Evolutionary conservation across 2,888 invertebrate genomes (phyloP).

Genomic region (Cantharis rufa): DNA sequence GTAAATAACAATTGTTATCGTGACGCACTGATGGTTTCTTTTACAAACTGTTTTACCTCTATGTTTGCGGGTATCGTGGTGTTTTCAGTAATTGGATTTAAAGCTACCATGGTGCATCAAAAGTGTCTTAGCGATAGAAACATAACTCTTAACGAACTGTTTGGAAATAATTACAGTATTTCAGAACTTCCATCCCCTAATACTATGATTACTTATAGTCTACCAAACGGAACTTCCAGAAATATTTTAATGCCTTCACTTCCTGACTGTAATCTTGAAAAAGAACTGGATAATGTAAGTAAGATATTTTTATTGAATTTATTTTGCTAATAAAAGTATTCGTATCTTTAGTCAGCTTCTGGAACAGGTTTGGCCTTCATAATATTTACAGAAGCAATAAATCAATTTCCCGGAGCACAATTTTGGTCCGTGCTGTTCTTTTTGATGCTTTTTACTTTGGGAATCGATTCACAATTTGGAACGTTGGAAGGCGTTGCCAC

Average conservation of each 20-base stretch:
- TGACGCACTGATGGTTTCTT: constrained; percentile 89
- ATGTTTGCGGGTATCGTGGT: constrained; percentile 97
- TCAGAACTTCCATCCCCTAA: constrained; percentile 64
- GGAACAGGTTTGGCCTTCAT: constrained; percentile 97
- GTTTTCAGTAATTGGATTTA: constrained; percentile 93
- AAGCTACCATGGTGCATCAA: constrained; percentile 83
- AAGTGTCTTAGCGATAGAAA: constrained; percentile 71
- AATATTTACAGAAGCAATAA: constrained; percentile 96
- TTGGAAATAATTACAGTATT: constrained; percentile 58
- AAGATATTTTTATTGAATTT: constrained; percentile 18
- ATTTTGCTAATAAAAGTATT: not conserved
- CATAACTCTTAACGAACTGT: constrained; percentile 61
- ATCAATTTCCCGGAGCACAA: constrained; percentile 95
- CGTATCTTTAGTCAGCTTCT: constrained; percentile 80
- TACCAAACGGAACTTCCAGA: constrained; percentile 59
- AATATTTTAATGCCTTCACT: constrained; percentile 67
- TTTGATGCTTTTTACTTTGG: constrained; percentile 93
- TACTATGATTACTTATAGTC: constrained; percentile 58
- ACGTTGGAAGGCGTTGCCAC: constrained; percentile 95
- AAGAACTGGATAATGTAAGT: constrained; percentile 86
- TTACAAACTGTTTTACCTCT: constrained; percentile 92
- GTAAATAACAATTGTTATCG: constrained; percentile 95
- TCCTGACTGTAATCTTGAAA: constrained; percentile 80
- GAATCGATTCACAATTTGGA: constrained; percentile 96
- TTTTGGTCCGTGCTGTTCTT: constrained; percentile 97